Base-by-base conservation (phyloP, 2,797 vertebrate genomes). In the Trichosurus vulpecula region DNA sequence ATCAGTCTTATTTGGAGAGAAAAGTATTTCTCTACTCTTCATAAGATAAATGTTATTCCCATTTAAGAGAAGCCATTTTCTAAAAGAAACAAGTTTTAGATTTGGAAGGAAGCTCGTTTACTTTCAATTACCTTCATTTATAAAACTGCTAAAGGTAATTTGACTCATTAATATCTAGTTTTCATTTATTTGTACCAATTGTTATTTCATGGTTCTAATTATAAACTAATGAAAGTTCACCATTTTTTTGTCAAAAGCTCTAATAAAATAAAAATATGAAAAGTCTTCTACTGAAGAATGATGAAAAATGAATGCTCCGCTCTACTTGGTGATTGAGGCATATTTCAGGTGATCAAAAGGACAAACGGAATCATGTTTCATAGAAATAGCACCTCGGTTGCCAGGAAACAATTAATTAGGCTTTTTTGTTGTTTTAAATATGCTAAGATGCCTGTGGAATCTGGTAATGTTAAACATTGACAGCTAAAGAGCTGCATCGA, bases 71-170 rank as follows among this genome's bases (percentile, higher is more conserved):
- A 54, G 9, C 10, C 51, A 90, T 4, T 61, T 96, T 91, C 27
- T 8, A 87, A 55, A 25, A 41, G n/a, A 81, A 92, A 41, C 22
- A 11, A 30, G 6, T 66, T 92, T 94, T 95, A 66, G 74, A 22
- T 41, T 96, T 25, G 58, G 6, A 90, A 55, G 0, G 0, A 92
- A 53, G n/a, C 94, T 52, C 2, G 90, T 54, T 90, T n/a, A 54
- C 54, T 92, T 92, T 95, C 55, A 92, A 53, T 95, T 90, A 94
- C 91, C 22, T 92, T 54, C 96, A 93, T 29, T 91, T 94, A 92
- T 12, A 66, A 92, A 54, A 14, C 0, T 53, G 90, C 52, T 54
- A 52, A 54, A 22, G 52, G 3, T 19, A 91, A 55, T 93, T 93
- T 89, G 54, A 96, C 52, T 92, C 93, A 25, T 56, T 93, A 52